These are phyloP conservation scores for Andrena cerasifolii DNA, from an alignment of 1,140 invertebrate genomes.

Conservation along the genomic window DNA sequence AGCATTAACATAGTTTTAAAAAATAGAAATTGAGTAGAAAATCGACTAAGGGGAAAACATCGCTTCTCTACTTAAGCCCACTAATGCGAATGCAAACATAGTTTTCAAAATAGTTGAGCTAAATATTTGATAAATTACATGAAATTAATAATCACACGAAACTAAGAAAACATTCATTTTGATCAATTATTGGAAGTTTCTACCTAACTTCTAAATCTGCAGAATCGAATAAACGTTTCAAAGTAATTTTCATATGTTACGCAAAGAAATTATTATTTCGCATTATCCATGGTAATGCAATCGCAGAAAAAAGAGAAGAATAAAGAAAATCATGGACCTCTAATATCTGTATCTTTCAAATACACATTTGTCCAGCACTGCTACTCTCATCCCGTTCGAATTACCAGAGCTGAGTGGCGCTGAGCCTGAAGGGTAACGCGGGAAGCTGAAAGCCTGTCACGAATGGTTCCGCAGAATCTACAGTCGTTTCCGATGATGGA, in stretches of 20 bases:
- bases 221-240: conserved; percentile 1
- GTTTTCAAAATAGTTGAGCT: too few relatives aligned
- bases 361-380: neutral
- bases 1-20: too few relatives aligned
- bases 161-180: neutral
- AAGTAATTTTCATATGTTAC: neutral
- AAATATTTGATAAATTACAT: conserved; percentile 7
- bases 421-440: neutral
- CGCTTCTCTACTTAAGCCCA: too few relatives aligned
- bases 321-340: neutral
- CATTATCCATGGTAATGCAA: neutral
- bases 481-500: neutral
- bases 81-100: neutral
- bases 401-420: neutral
- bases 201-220: neutral
- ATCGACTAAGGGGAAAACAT: too few relatives aligned
- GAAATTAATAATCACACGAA: neutral
- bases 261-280: neutral
- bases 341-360: neutral
- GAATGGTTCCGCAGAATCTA: neutral
- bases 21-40: too few relatives aligned
- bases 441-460: conserved; percentile 1
- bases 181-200: neutral
- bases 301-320: neutral
- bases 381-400: neutral